Base-by-base conservation (phyloP, 2,888 invertebrate genomes). In the Drosophila formosana region DNA sequence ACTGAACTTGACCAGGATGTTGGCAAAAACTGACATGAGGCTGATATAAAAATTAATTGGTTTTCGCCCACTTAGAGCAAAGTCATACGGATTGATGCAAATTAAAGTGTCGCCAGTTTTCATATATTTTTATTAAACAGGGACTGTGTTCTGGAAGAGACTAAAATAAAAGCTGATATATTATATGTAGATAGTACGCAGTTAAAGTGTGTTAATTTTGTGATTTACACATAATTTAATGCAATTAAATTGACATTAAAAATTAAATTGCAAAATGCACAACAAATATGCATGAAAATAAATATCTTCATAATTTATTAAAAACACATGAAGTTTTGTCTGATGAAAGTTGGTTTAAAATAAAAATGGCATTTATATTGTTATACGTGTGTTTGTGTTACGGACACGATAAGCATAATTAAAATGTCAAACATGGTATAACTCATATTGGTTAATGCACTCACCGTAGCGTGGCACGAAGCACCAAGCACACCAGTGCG, bases 11-110 rank as follows among this genome's bases (percentile, higher is more conserved):
- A 23, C 32, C 52, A 45, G 50, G 18, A 49, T 57, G 41, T 51
- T 64, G 57, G 62, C 63, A 45, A 75, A 67, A 71, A 56, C 57
- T 64, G 62, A 67, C 55, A 65, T 52, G 50, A 46, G 68, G 26
- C 55, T 52, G 72, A 77, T 80, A 77, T 66, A 88, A 75, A 88
- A 83, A 78, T 86, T 82, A 83, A 83, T 88, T 88, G 83, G 86
- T 78, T 83, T 83, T 72, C 69, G 67, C 63, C 75, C 67, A 56
- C 64, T 49, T 45, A 65, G 55, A 62, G 57, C 6, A 32, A 61
- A 78, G 30, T 46, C 26, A 56, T 18, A 50, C n/a, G 34, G 60
- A 64, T 57, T 57, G 53, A 57, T 25, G 37, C 41, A 52, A 57
- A 53, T 73, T 52, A 56, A 73, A 68, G 41, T 55, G 49, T 51